Percentiles rank a stretch among this genome's conserved stretches.
Conservation (phyloP, 2,113 vertebrate genomes). For the Oxyruncus cristatus region DNA sequence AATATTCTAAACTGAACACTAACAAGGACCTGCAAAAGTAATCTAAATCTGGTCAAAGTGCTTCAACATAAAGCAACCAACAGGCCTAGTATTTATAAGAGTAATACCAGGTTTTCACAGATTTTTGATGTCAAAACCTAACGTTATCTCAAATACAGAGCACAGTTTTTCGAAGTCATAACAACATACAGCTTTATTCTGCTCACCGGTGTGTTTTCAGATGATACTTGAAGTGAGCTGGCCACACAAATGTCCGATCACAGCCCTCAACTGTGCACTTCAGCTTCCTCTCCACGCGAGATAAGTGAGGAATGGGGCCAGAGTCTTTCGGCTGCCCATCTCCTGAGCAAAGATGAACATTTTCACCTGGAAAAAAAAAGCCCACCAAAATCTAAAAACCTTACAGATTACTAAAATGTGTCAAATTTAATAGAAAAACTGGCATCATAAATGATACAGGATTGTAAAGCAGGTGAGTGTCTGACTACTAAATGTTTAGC, state of each 20-base stretch:
- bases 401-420: neutral
- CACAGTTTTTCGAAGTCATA: neutral
- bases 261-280: slow-evolving; percentile 95
- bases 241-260: slow-evolving; percentile 92
- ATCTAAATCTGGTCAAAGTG: neutral
- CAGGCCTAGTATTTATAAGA: neutral
- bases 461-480: neutral
- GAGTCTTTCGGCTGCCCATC: slow-evolving; percentile 83
- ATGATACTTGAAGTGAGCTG: slow-evolving; percentile 96
- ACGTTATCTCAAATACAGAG: neutral
- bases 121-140: neutral
- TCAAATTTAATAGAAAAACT: neutral
- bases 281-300: slow-evolving; percentile 85
- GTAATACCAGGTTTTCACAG: neutral
- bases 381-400: neutral
- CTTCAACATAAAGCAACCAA: neutral
- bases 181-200: neutral
- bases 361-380: slow-evolving; percentile 81
- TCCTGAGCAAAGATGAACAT: slow-evolving; percentile 80
- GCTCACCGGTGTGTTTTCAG: slow-evolving; percentile 94
- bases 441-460: neutral
- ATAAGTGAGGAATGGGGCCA: slow-evolving; percentile 70
- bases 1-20: neutral
- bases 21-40: neutral
- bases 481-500: neutral